Conservation (phyloP, 53 echinoderm and acorn worm genomes). For the Holothuria leucospilota region DNA sequence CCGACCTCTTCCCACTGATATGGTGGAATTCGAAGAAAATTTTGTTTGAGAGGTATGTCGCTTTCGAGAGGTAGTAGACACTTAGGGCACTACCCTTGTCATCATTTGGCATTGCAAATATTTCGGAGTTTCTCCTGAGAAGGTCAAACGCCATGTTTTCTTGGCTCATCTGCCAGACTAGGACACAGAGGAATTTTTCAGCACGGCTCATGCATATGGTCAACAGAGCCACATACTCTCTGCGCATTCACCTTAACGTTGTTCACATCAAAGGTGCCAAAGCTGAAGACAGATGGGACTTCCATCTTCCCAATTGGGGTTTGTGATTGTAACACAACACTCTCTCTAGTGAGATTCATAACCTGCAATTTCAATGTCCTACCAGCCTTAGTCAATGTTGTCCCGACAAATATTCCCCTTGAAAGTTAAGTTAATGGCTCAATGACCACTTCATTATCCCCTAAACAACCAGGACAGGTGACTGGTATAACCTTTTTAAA, state of each 20-base stretch:
- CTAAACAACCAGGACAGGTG: not conserved
- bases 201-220: not conserved
- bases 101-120: slow-evolving; percentile 15
- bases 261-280: not conserved
- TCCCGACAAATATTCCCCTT: not conserved
- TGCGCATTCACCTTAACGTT: not conserved
- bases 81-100: not conserved
- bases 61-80: not conserved
- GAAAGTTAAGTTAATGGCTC: not conserved
- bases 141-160: not conserved
- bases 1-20: slow-evolving; percentile 59
- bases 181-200: not conserved
- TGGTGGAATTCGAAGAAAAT: slow-evolving; percentile 56
- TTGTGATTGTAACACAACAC: not conserved
- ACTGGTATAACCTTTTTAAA: not conserved
- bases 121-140: not conserved
- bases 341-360: not conserved
- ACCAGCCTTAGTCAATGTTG: not conserved
- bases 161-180: not conserved
- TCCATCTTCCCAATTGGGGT: not conserved
- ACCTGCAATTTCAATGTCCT: not conserved
- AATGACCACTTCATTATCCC: not conserved
- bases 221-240: not conserved
- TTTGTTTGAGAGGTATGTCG: slow-evolving; percentile 13
- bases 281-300: not conserved